Evolutionary conservation across 2,113 vertebrate species (phyloP).

Genomic region (Andinoacara biseriatus): DNA sequence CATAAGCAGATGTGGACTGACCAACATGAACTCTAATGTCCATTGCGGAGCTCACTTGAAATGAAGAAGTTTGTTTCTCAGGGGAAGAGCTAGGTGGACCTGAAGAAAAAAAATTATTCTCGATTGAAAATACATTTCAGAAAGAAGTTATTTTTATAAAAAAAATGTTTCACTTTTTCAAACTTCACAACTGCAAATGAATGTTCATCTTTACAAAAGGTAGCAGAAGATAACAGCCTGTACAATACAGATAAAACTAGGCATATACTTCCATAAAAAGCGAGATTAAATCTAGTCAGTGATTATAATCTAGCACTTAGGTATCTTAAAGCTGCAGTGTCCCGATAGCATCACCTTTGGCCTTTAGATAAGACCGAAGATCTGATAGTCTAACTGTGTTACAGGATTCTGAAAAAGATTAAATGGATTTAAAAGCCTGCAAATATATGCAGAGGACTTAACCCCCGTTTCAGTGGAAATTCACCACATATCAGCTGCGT

Average conservation of each 20-base stretch:
- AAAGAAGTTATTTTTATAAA: not conserved
- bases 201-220: not conserved
- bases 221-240: not conserved
- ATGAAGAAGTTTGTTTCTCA: constrained; percentile 2
- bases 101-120: not conserved
- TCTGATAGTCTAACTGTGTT: not conserved
- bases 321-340: not conserved
- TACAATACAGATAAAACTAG: not conserved
- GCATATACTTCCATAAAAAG: not conserved
- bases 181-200: not conserved
- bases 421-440: not conserved
- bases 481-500: not conserved
- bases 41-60: constrained; percentile 15
- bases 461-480: constrained; percentile 1
- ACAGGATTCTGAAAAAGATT: constrained; percentile 12
- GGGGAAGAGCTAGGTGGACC: not conserved
- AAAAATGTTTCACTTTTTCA: not conserved
- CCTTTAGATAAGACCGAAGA: constrained; percentile 6
- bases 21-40: not conserved
- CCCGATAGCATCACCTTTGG: not conserved
- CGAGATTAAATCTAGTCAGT: not conserved
- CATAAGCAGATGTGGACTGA: constrained; percentile 22
- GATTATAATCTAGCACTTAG: not conserved
- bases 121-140: not conserved
- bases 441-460: not conserved